phyloP scores from a whole-genome alignment of 1,140 invertebrate species.

The Caenorhabditis latens region DNA sequence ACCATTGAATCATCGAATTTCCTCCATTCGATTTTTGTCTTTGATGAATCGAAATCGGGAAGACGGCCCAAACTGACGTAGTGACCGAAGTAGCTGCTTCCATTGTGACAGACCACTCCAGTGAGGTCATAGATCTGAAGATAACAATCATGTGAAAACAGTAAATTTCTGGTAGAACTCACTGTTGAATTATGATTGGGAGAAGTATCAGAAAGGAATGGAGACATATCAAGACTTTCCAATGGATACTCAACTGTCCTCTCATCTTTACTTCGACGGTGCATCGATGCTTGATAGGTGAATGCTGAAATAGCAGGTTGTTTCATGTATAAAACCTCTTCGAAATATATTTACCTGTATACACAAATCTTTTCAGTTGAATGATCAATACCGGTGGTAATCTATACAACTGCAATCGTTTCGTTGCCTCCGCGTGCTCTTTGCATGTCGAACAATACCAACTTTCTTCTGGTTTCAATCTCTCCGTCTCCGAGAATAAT shows the following conservation, averaged over 20 bases:
- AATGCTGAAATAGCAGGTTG: constrained; percentile 79
- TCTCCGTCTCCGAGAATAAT: constrained; percentile 81
- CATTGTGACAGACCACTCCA: constrained; percentile 69
- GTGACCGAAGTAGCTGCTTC: constrained; percentile 68
- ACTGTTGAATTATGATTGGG: constrained; percentile 60
- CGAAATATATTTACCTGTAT: constrained; percentile 74
- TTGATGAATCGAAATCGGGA: constrained; percentile 61
- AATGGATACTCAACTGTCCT: constrained; percentile 67
- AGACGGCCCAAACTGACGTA: constrained; percentile 68
- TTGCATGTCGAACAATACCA: constrained; percentile 80
- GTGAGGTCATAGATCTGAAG: constrained; percentile 67
- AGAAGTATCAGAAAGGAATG: constrained; percentile 63
- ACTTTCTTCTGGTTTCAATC: constrained; percentile 80
- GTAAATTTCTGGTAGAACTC: neutral
- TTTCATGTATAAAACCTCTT: constrained; percentile 77
- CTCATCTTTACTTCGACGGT: constrained; percentile 66
- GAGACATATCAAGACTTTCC: constrained; percentile 62
- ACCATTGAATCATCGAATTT: constrained; percentile 67
- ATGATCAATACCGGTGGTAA: constrained; percentile 79
- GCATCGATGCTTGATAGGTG: constrained; percentile 61
- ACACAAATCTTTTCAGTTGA: constrained; percentile 80
- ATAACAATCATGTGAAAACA: neutral
- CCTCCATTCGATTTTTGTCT: constrained; percentile 65
- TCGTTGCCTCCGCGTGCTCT: constrained; percentile 79
- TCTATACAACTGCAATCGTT: constrained; percentile 79